These are phyloP conservation scores for Lepidocolaptes lacrymiger DNA, from an alignment of 2,797 vertebrate genomes.

Conservation along the genomic window DNA sequence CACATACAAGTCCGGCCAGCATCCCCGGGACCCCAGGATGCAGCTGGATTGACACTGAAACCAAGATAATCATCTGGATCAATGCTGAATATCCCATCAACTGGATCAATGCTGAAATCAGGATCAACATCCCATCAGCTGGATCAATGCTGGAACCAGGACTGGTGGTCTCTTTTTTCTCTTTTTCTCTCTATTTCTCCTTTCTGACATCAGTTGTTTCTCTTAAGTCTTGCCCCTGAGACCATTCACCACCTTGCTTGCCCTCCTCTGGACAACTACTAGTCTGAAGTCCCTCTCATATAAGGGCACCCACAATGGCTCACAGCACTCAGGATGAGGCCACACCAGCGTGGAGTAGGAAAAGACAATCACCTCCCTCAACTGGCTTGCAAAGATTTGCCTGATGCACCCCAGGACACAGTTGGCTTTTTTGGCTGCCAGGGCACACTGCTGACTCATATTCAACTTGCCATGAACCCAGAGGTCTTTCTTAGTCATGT, in stretches of 20 bases:
- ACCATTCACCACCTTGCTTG: background rate
- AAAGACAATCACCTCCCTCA: background rate
- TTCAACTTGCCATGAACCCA: background rate
- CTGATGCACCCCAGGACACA: accelerated
- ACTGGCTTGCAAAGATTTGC: accelerated
- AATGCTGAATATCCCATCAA: background rate
- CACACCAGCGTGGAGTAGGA: accelerated
- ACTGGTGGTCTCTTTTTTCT: background rate
- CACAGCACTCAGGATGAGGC: accelerated
- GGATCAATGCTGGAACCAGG: background rate
- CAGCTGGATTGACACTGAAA: background rate
- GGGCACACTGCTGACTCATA: background rate
- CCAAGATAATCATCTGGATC: background rate
- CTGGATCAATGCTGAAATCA: background rate
- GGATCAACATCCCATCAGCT: background rate
- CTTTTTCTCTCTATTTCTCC: background rate
- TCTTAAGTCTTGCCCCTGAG: background rate
- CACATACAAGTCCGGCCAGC: accelerated
- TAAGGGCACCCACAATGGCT: background rate
- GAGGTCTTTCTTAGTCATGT: background rate
- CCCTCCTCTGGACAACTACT: background rate
- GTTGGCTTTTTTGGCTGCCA: background rate
- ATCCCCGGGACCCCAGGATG: background rate
- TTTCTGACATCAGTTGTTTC: background rate
- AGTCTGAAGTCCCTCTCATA: background rate